Percentiles rank a stretch among this genome's conserved stretches.
These are phyloP conservation scores for Baronia brevicornis DNA, from an alignment of 2,888 invertebrate species.

Conservation along the genomic window DNA sequence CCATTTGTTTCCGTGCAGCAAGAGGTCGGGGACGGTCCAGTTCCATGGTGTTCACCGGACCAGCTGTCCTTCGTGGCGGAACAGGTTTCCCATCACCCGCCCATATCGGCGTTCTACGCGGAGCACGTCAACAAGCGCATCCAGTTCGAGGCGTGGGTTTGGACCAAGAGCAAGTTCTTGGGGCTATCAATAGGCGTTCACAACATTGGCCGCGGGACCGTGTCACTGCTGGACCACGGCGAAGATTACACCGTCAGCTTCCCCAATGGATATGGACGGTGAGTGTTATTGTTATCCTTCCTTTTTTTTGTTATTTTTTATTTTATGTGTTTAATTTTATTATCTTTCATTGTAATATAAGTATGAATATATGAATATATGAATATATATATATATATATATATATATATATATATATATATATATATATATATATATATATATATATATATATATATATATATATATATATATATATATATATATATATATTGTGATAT, in stretches of 20 bases:
- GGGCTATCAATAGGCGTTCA: constrained; percentile 98
- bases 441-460: no score
- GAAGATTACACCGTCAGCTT: constrained; percentile 98
- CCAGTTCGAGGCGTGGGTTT: constrained; percentile 96
- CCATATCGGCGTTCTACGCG: constrained; percentile 99
- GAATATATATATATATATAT: no score
- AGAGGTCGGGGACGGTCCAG: constrained; percentile 86
- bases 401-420: no score
- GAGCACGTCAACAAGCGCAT: constrained; percentile 95
- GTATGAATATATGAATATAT: no score
- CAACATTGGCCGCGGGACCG: constrained; percentile 95
- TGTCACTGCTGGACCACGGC: constrained; percentile 91
- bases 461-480: no score
- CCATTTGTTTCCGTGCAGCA: constrained; percentile 25
- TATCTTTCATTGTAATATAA: no score
- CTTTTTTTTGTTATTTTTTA: not conserved
- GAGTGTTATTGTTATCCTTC: constrained; percentile 13
- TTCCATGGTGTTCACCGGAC: constrained; percentile 91
- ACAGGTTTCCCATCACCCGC: constrained; percentile 99
- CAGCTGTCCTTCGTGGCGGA: constrained; percentile 97
- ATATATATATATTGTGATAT: no score
- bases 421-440: no score
- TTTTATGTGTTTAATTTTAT: constrained; percentile 1
- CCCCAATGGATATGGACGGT: constrained; percentile 98
- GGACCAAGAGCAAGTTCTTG: constrained; percentile 99